Evolutionary conservation across 2,113 vertebrate genomes (phyloP), one percentile per base, ranked within the genome.

Genomic region (Sprattus sprattus): DNA sequence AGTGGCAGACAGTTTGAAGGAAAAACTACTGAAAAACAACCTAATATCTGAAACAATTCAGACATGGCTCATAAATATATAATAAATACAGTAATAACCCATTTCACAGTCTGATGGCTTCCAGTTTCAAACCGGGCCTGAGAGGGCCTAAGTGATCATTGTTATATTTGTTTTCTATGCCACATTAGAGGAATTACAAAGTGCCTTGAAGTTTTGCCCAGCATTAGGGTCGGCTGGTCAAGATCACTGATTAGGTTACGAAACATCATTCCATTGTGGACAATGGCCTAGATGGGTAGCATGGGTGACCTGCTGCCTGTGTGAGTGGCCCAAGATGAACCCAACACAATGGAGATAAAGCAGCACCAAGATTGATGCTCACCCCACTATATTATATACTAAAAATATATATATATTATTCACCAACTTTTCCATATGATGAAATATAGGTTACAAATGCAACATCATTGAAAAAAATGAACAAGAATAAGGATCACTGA

Each of bases 191-290:
- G 86, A 81, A 64, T 83, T 85, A 45, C n/a, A 81, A 60, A 84
- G 67, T 22, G 44, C 47, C 71, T 32, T 81, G 45, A 83, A 45
- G 81, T 67, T 81, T 80, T 82, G 81, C 45, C 64, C 67, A 80
- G 54, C 49, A 87, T 81, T 86, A 75, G 57, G 86, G 81, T 86
- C 81, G 32, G 57, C 28, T 4, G 50, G 80, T 84, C 32, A 81
- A 47, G 32, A 52, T 83, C 50, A 32, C 32, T 86, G 81, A 88
- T 86, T 84, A 86, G 54, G 86, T 89, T 85, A 87, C 82, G 57
- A 60, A 45, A 45, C 54, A 52, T 52, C 46, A 15, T 25, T n/a
- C n/a, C 25, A 25, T 46, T 46, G 7, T 82, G 64, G n/a, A 71
- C 25, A 28, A 71, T 71, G 64, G n/a, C n/a, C 64, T 71, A 28